These are phyloP conservation scores for Fistularia tabacaria DNA, from an alignment of 2,797 vertebrate species.

Conservation along the genomic window DNA sequence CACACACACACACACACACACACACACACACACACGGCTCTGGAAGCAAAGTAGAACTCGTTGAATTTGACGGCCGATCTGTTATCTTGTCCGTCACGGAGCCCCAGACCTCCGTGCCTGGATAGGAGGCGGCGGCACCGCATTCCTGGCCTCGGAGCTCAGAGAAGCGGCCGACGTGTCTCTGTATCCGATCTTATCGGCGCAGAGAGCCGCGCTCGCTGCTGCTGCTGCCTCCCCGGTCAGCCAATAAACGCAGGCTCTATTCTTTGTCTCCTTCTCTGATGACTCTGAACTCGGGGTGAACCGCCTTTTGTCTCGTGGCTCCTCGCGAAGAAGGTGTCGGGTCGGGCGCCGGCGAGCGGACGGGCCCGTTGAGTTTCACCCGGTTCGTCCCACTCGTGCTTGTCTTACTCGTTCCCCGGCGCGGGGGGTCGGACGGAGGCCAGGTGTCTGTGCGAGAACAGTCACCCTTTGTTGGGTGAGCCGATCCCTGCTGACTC, in stretches of 20 bases:
- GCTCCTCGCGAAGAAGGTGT: not conserved
- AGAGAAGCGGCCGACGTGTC: slow-evolving; percentile 25
- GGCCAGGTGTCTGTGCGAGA: slow-evolving; percentile 27
- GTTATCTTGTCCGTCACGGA: too few relatives aligned
- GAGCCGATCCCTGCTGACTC: slow-evolving; percentile 47
- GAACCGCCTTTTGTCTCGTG: slow-evolving; percentile 29
- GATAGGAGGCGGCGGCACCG: not conserved
- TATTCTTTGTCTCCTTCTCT: slow-evolving; percentile 46
- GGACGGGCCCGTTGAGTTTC: slow-evolving; percentile 4
- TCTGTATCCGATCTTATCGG: slow-evolving; percentile 51
- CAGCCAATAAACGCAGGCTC: slow-evolving; percentile 40
- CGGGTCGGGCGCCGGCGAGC: too few relatives aligned
- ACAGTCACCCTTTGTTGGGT: slow-evolving; percentile 55
- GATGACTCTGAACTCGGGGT: slow-evolving; percentile 48
- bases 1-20: too few relatives aligned
- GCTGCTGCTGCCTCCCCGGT: slow-evolving; percentile 18
- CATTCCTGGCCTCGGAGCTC: slow-evolving; percentile 20
- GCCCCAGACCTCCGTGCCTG: too few relatives aligned
- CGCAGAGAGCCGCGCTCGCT: slow-evolving; percentile 13
- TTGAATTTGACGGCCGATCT: too few relatives aligned
- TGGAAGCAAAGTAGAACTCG: too few relatives aligned
- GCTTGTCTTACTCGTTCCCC: not conserved
- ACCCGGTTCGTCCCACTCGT: slow-evolving; percentile 8
- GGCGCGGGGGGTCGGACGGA: slow-evolving; percentile 9
- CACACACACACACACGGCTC: too few relatives aligned